Evolutionary conservation across 1,140 invertebrate genomes (phyloP), one percentile per base, ranked within the genome.

Genomic region (Calephelis nemesis): DNA sequence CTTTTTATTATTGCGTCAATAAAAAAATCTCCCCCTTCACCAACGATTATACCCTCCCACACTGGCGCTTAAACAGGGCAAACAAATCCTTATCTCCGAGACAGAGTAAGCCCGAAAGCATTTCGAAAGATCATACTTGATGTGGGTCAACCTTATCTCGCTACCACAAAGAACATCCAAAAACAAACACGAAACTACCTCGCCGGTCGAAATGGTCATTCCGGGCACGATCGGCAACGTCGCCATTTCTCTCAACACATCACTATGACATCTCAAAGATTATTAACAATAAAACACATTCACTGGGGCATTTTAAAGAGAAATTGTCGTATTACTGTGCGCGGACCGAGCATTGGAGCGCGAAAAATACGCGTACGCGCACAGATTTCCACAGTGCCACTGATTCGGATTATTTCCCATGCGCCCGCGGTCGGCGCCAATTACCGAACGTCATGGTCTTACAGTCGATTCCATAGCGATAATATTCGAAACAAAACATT

Each of bases 181-280:
- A 78, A 84, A 84, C 83, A 84, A 87, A 85, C 83, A 83, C 82
- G 85, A 82, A 85, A 82, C 81, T 81, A 83, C 81, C 82, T 84
- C 76, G 72, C 64, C 77, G 71, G 73, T 74, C 58, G 74, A 69
- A 69, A 72, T 71, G 69, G 68, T 60, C 63, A 70, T 72, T 73
- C 69, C 73, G 71, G 68, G 64, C 76, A 74, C 72, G 64, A 72
- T 80, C 72, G 70, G 47, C 70, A 72, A 60, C 74, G 84, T 79
- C 78, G 82, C 81, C 84, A 84, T 82, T 60, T 60, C n/a, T 13
- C 58, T n/a, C 30, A n/a, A 7, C 30, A 60, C 30, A n/a, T 10
- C 54, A 54, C 58, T 45, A 45, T 7, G 42, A 45, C 42, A 45
- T 45, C 5, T 45, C 42, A 9, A 45, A 5, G 42, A 45, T 7